phyloP scores from a whole-genome alignment of 2,113 vertebrate species.

The Melanocharis versteri region DNA sequence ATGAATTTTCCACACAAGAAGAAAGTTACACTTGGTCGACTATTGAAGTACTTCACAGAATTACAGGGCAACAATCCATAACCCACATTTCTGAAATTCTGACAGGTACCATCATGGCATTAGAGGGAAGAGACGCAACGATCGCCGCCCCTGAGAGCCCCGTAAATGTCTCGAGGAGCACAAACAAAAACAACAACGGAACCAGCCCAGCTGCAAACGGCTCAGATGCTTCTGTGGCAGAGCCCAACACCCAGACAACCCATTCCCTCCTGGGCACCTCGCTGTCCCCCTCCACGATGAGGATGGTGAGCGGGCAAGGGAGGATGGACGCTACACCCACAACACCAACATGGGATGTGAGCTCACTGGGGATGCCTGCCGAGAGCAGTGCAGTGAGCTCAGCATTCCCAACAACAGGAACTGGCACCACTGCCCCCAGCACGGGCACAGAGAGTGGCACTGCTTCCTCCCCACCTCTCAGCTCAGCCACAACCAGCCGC shows the following conservation, averaged over 20 bases:
- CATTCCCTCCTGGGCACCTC: not conserved
- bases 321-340: accelerated
- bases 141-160: accelerated
- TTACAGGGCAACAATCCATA: not conserved
- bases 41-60: not conserved
- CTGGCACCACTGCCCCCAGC: accelerated
- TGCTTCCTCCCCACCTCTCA: not conserved
- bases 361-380: accelerated
- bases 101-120: not conserved
- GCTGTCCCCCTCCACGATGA: accelerated
- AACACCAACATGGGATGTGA: accelerated
- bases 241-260: accelerated
- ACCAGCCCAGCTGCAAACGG: accelerated
- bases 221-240: accelerated
- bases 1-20: not conserved
- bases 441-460: not conserved
- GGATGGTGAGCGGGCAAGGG: accelerated
- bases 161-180: accelerated
- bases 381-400: accelerated
- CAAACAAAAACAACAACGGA: accelerated
- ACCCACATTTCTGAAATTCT: not conserved
- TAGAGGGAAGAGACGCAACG: accelerated
- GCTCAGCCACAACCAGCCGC: not conserved
- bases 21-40: accelerated
- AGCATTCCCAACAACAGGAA: accelerated